A percentile compares a stretch with the other conserved stretches of the same genome.
phyloP scores from a whole-genome alignment of 2,888 invertebrate genomes.

The Xanthia togata region DNA sequence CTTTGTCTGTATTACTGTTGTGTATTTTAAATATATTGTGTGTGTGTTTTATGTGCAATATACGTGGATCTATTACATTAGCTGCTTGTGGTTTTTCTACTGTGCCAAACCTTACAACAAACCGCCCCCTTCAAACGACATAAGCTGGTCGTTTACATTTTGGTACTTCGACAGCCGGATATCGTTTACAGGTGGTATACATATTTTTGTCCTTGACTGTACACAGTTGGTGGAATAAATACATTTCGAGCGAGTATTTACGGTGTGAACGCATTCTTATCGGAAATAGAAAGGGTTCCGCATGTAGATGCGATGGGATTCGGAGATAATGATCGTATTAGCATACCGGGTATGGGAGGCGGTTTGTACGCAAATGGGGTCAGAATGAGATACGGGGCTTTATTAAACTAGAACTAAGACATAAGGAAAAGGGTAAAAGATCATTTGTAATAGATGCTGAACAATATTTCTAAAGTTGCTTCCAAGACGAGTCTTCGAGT shows the following conservation, averaged over 20 bases:
- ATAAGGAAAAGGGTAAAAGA: background rate
- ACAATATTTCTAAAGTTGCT: background rate
- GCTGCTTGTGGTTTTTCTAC: no score
- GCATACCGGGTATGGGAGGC: constrained; percentile 12
- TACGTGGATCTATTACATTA: no score
- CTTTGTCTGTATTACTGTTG: no score
- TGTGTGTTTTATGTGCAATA: no score
- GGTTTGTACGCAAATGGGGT: constrained; percentile 3
- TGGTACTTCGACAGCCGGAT: no score
- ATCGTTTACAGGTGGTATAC: no score
- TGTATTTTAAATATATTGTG: no score
- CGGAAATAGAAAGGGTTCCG: constrained; percentile 28
- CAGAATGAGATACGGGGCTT: background rate
- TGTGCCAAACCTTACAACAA: no score
- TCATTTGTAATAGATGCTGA: background rate
- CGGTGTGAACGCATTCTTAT: constrained; percentile 23
- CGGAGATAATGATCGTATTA: constrained; percentile 47
- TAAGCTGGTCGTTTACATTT: no score
- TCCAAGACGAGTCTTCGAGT: background rate
- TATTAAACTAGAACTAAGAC: constrained; percentile 4
- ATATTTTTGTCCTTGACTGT: background rate
- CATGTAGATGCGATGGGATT: constrained; percentile 33
- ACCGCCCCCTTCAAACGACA: no score
- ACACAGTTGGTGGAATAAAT: constrained; percentile 38
- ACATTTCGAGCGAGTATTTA: constrained; percentile 20